A percentile compares a stretch with the other conserved stretches of the same genome.
These are phyloP conservation scores for Diachasmimorpha longicaudata DNA, from an alignment of 1,140 invertebrate species.

Conservation along the genomic window DNA sequence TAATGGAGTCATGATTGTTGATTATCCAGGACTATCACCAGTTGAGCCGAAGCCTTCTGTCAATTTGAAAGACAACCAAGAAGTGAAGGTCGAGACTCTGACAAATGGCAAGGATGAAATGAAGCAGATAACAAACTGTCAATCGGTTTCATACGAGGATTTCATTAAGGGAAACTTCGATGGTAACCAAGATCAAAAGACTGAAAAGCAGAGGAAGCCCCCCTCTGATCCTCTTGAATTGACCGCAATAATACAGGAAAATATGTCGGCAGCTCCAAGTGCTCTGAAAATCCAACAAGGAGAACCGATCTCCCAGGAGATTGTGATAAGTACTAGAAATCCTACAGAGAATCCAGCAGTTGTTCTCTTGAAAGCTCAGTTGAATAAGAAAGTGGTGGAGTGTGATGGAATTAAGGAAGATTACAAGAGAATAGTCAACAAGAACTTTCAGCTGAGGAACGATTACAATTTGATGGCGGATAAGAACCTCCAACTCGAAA, in stretches of 20 bases:
- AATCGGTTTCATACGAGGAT: constrained; percentile 45
- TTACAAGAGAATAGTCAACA: constrained; percentile 43
- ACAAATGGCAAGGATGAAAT: constrained; percentile 38
- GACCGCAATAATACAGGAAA: background rate
- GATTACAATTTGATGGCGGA: constrained; percentile 45
- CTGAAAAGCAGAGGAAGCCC: background rate
- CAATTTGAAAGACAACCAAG: background rate
- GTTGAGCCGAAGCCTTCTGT: background rate
- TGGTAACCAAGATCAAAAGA: background rate
- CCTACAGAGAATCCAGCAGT: constrained; percentile 27
- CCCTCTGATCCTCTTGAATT: background rate
- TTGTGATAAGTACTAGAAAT: constrained; percentile 11
- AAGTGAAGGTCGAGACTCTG: constrained; percentile 21
- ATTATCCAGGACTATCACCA: background rate
- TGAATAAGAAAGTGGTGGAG: constrained; percentile 36
- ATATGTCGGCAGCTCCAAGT: background rate
- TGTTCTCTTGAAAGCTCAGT: constrained; percentile 27
- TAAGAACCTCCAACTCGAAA: constrained; percentile 39
- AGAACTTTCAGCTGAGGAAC: constrained; percentile 39
- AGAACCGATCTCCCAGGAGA: background rate
- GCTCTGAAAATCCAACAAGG: background rate
- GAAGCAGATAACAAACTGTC: constrained; percentile 33
- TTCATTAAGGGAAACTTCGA: constrained; percentile 37
- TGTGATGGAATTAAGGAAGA: constrained; percentile 36
- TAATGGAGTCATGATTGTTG: background rate